phyloP scores from a whole-genome alignment of 2,113 vertebrate species.

The Trichomycterus rosablanca region DNA sequence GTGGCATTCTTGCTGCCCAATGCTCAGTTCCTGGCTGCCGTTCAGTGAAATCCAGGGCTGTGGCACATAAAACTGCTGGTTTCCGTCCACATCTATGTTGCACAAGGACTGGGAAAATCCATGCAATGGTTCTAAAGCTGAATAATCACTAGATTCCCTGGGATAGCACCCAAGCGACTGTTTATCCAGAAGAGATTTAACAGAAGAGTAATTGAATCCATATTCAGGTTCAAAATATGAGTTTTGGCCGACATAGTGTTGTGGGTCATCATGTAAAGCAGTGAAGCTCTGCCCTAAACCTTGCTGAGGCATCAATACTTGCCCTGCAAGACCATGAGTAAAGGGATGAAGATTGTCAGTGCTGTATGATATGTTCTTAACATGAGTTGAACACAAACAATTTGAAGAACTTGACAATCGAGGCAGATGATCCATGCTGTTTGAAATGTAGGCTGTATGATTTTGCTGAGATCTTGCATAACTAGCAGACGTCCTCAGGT shows the following conservation, averaged over 20 bases:
- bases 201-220: no score
- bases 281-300: constrained; percentile 45
- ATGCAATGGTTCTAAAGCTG: constrained; percentile 21
- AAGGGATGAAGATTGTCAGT: constrained; percentile 53
- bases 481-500: constrained; percentile 63
- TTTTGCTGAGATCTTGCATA: constrained; percentile 59
- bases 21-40: constrained; percentile 40
- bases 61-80: constrained; percentile 37
- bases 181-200: no score
- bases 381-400: constrained; percentile 37
- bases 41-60: constrained; percentile 39
- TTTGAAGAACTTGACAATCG: constrained; percentile 43
- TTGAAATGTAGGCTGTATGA: constrained; percentile 47
- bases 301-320: constrained; percentile 40
- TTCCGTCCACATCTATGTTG: constrained; percentile 39
- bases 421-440: constrained; percentile 57
- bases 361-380: constrained; percentile 48
- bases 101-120: constrained; percentile 31
- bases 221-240: no score
- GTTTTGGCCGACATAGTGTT: constrained; percentile 39
- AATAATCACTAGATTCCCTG: constrained; percentile 31
- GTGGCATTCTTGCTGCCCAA: constrained; percentile 31
- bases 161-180: no score
- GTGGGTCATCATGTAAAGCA: constrained; percentile 44
- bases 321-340: constrained; percentile 32